Percentiles rank a stretch among this genome's conserved stretches.
These are phyloP conservation scores for Stenchaetothrips biformis DNA, from an alignment of 2,888 invertebrate genomes.

Conservation along the genomic window DNA sequence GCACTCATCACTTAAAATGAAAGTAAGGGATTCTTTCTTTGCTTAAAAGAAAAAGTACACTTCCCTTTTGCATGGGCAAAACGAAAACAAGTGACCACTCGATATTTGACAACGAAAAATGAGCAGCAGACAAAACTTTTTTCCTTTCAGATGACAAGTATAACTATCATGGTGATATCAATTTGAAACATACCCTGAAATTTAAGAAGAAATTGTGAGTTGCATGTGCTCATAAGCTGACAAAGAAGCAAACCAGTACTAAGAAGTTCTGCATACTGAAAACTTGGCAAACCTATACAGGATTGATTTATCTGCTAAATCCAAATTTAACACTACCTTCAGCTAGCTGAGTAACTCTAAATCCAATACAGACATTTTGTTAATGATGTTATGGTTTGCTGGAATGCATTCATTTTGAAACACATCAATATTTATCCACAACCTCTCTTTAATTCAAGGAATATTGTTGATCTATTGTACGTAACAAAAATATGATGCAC, in stretches of 20 bases:
- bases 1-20: background rate
- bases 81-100: too few species aligned
- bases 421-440: background rate
- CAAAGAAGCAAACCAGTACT: background rate
- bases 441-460: slow-evolving; percentile 3
- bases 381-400: slow-evolving; percentile 13
- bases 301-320: background rate
- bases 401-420: slow-evolving; percentile 14
- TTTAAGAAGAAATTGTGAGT: background rate
- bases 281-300: background rate
- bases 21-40: background rate
- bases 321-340: background rate
- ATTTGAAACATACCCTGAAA: background rate
- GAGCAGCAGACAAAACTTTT: too few species aligned
- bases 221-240: background rate
- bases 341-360: background rate
- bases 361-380: background rate
- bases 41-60: background rate
- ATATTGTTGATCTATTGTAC: background rate
- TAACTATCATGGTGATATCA: too few species aligned
- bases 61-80: too few species aligned
- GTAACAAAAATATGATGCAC: slow-evolving; percentile 1
- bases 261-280: background rate
- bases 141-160: too few species aligned
- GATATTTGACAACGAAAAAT: too few species aligned